phyloP scores from a whole-genome alignment of 2,113 vertebrate species.

The Microtus oregoni region DNA sequence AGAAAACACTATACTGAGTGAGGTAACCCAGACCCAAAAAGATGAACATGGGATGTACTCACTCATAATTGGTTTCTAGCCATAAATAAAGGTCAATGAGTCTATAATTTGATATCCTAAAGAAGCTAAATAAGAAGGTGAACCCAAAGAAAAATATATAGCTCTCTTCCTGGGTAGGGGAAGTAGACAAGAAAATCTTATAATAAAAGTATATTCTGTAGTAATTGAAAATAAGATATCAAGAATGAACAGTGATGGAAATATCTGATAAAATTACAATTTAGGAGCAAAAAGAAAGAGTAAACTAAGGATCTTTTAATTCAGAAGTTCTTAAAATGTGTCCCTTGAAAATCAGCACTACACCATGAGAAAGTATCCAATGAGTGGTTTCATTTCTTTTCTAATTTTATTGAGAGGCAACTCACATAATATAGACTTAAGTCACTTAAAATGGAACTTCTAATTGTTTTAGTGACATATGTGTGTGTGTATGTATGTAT shows the following conservation, averaged over 20 bases:
- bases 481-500: too few relatives aligned
- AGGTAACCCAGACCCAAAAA: too few relatives aligned
- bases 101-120: too few relatives aligned
- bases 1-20: too few relatives aligned
- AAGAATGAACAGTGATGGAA: not conserved
- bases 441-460: not conserved
- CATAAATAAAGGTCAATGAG: too few relatives aligned
- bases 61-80: too few relatives aligned
- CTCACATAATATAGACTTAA: not conserved
- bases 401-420: not conserved
- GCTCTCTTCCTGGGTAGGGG: too few relatives aligned
- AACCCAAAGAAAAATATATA: too few relatives aligned
- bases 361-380: not conserved
- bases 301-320: not conserved
- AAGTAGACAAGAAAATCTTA: too few relatives aligned
- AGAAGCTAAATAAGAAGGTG: too few relatives aligned
- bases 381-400: not conserved
- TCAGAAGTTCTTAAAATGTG: not conserved
- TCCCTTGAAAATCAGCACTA: not conserved
- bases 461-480: not conserved
- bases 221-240: not conserved
- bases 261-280: not conserved
- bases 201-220: not conserved
- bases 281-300: not conserved
- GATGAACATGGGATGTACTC: too few relatives aligned